phyloP scores from a whole-genome alignment of 2,888 invertebrate species.

The Pachydiplax longipennis region DNA sequence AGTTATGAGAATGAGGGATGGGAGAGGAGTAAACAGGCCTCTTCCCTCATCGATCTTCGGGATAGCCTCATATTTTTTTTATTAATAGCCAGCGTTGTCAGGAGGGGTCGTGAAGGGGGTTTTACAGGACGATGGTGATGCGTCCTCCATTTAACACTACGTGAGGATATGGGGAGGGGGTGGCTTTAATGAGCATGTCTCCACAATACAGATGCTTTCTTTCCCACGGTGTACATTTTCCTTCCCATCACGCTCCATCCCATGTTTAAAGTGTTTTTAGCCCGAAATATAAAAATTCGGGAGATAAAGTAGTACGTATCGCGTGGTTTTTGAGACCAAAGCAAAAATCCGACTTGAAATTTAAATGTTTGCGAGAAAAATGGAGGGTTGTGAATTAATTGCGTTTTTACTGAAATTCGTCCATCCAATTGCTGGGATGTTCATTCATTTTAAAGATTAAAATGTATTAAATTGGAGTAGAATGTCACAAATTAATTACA shows the following conservation, averaged over 20 bases:
- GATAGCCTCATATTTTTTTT: not conserved
- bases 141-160: not conserved
- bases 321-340: not conserved
- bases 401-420: not conserved
- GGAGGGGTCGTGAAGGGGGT: not conserved
- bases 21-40: not conserved
- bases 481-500: too few species aligned
- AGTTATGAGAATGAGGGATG: not conserved
- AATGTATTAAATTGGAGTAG: too few species aligned
- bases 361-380: not conserved
- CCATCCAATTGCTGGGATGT: too few species aligned
- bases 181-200: not conserved
- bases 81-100: not conserved
- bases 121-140: not conserved
- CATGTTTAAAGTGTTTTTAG: not conserved
- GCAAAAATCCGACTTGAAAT: not conserved
- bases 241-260: not conserved
- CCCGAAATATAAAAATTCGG: not conserved
- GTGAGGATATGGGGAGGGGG: not conserved
- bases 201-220: constrained; percentile 3
- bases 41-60: not conserved
- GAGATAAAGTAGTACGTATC: too few species aligned
- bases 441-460: too few species aligned
- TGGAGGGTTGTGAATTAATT: not conserved
- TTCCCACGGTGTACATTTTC: not conserved